Base-by-base conservation (phyloP, 2,888 invertebrate species). In the Petrophora chlorosata region DNA sequence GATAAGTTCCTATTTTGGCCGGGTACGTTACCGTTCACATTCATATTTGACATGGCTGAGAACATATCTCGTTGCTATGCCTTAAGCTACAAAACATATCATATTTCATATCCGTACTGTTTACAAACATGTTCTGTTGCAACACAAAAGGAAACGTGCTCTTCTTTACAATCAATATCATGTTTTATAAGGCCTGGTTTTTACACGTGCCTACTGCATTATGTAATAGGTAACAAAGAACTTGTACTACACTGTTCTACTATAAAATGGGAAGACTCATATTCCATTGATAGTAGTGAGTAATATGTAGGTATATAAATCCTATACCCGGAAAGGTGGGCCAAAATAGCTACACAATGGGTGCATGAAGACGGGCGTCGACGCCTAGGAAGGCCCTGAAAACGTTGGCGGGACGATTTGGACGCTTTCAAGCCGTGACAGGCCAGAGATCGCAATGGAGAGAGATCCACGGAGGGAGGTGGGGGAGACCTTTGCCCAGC, bases 61-160 rank as follows among this genome's bases (percentile, higher is more conserved):
- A 26, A 26, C 26, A 32, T 9, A 38, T 7, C 23, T 12, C 32
- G 5, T 14, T 12, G 36, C 40, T 40, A 47, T 29, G 46, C 46
- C 16, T 47, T 10, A 23, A 9, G 33, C 33, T 26, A 46, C 29
- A 47, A 36, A 36, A 39, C 36, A 40, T 48, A 48, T 48, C 41
- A 42, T 42, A 48, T 48, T 48, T 48, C 47, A 48, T 36, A 25
- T 17, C 28, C 28, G 13, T 36, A 17, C 28, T 26, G 23, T 30
- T 15, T 22, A 42, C 30, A 39, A 49, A 51, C 43, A 38, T 41
- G 41, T 41, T 41, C 10, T 10, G 25, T 34, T 35, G 13, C 47
- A 30, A 47, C 50, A 54, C 50, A 41, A 48, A 40, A 38, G 41
- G 50, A 41, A 47, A 51, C 54, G 33, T 50, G 44, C 23, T 46